phyloP scores from a whole-genome alignment of 2,888 invertebrate species.

The Macrosoma leucophasiata region DNA sequence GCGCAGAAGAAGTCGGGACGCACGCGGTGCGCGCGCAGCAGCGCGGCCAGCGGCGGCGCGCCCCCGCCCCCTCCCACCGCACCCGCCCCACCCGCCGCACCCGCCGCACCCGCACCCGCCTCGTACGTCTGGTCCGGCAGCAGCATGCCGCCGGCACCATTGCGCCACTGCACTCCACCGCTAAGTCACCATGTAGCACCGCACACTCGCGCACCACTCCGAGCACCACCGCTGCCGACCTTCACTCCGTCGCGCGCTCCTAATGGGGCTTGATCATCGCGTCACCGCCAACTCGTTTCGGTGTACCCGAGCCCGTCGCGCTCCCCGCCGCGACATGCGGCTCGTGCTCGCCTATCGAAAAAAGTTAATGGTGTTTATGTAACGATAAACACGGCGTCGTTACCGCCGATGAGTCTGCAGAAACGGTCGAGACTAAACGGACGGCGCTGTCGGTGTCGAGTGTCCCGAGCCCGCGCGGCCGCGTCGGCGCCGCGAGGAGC shows the following conservation, averaged over 20 bases:
- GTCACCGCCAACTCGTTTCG: background rate
- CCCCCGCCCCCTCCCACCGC: constrained; percentile 70
- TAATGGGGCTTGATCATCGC: background rate
- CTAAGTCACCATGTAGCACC: too few relatives aligned
- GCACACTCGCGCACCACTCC: too few relatives aligned
- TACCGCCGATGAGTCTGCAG: constrained; percentile 38
- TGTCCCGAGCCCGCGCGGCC: constrained; percentile 1
- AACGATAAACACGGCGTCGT: constrained; percentile 26
- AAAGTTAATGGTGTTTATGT: constrained; percentile 8
- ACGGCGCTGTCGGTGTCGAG: constrained; percentile 5
- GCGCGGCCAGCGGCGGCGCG: constrained; percentile 34
- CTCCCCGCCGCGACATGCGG: too few relatives aligned
- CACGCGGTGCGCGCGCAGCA: constrained; percentile 75
- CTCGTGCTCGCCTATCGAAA: too few relatives aligned
- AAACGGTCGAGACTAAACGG: constrained; percentile 7
- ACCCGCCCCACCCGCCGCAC: constrained; percentile 67
- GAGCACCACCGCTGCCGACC: background rate
- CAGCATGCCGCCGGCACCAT: constrained; percentile 77
- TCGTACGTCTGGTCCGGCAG: constrained; percentile 89
- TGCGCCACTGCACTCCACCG: constrained; percentile 23
- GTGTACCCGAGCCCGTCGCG: too few relatives aligned
- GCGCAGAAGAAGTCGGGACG: constrained; percentile 87
- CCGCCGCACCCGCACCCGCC: constrained; percentile 64
- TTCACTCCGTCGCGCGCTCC: constrained; percentile 4
- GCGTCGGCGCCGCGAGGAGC: constrained; percentile 8